phyloP scores from a whole-genome alignment of 1,140 invertebrate genomes.

The Stegodyphus dumicola region DNA sequence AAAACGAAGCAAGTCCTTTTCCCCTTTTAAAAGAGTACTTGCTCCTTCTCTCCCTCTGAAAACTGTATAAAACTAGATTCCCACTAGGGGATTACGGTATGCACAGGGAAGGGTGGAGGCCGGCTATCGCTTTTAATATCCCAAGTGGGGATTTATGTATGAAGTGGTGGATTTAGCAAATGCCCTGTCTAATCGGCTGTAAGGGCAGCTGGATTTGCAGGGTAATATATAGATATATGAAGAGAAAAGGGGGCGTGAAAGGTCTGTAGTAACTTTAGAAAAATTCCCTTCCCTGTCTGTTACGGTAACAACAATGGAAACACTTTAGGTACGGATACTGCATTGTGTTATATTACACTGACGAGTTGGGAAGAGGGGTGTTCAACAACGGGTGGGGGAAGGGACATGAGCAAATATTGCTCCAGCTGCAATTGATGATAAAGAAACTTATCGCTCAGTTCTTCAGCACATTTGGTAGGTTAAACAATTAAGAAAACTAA shows the following conservation, averaged over 20 bases:
- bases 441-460: background rate
- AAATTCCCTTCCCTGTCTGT: slow-evolving; percentile 14
- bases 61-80: too few relatives aligned
- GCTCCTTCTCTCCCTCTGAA: too few relatives aligned
- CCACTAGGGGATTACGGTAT: background rate
- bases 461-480: too few relatives aligned
- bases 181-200: slow-evolving; percentile 46
- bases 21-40: too few relatives aligned
- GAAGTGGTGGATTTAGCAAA: slow-evolving; percentile 41
- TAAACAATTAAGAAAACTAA: too few relatives aligned
- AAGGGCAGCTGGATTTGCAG: slow-evolving; percentile 34
- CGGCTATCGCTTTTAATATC: slow-evolving; percentile 38
- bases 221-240: slow-evolving; percentile 32
- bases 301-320: slow-evolving; percentile 41
- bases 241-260: background rate
- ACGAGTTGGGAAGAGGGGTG: background rate
- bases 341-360: slow-evolving; percentile 17
- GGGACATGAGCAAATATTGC: slow-evolving; percentile 54
- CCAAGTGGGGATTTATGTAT: slow-evolving; percentile 46
- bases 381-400: background rate
- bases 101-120: too few relatives aligned
- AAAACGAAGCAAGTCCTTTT: too few relatives aligned
- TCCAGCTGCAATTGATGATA: slow-evolving; percentile 31
- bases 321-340: slow-evolving; percentile 58
- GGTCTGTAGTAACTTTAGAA: background rate